Evolutionary conservation across 2,113 vertebrate species (phyloP), one percentile per base, ranked within the genome.

Genomic region (Propithecus coquereli): DNA sequence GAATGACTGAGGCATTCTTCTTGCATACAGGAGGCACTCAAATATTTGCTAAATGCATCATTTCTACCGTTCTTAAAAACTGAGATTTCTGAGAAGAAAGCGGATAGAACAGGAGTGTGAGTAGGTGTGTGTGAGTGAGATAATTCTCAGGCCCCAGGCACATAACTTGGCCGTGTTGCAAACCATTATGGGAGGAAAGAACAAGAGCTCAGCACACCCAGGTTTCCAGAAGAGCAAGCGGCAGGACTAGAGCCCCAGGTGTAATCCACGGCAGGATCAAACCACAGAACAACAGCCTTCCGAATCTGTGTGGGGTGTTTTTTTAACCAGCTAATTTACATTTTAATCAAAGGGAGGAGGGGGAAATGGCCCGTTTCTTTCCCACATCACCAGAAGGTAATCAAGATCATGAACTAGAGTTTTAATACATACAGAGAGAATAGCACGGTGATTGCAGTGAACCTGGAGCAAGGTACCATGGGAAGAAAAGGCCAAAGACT

Each of bases 271-370:
- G 94, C 73, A 91, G 66, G 71, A 88, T 74, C 95, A 91, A 91
- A 92, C 57, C 90, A 94, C 23, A 68, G 77, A 86, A 84, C 45
- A 90, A 30, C 27, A 52, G 76, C 82, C 76, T 96, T 94, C 54
- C 25, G 40, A 45, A 59, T n/a, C 57, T 94, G 43, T 32, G 22
- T 40, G 52, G 68, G 40, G 9, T 43, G 32, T 5, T 40, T 87
- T 93, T 97, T 90, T 79, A 96, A 96, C 59, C 88, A 96, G 68
- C 61, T 92, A 91, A 97, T 97, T 97, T 97, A 93, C 95, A 97
- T 97, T 98, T 97, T 97, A 97, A 96, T 96, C 86, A 93, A 91
- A 34, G 2, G 50, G 57, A 94, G 47, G 45, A 84, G 20, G 40
- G 74, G 59, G 52, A 88, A 96, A 95, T 4, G 61, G 91, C 47